A percentile compares a stretch with the other conserved stretches of the same genome.
These are phyloP conservation scores for mouse (Mus musculus) DNA, from an alignment of 2,113 vertebrate genomes.

Conservation along the genomic window DNA sequence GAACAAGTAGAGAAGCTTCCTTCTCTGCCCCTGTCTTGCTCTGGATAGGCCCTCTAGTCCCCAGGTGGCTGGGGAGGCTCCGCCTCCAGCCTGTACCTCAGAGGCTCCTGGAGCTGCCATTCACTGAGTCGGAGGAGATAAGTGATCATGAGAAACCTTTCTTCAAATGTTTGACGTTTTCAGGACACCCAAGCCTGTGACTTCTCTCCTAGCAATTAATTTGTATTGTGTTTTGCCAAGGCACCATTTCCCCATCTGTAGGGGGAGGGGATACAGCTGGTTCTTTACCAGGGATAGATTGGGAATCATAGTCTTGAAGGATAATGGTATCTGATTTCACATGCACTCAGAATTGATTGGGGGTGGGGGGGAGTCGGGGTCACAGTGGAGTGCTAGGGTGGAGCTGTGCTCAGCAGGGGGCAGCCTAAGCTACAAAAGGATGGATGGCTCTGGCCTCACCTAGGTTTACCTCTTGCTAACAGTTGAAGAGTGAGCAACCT, in stretches of 20 bases:
- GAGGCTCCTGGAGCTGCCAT: background rate
- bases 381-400: too few relatives aligned
- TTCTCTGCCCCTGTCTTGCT: background rate
- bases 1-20: background rate
- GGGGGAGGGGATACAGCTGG: background rate
- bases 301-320: background rate
- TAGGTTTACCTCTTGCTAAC: background rate
- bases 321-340: background rate
- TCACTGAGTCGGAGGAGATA: constrained; percentile 16
- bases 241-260: background rate
- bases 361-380: too few relatives aligned
- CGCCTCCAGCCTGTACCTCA: background rate
- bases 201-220: constrained; percentile 48
- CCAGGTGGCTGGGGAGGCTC: background rate
- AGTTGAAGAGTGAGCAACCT: background rate
- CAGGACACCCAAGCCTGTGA: constrained; percentile 48
- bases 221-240: constrained; percentile 55
- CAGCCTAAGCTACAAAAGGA: background rate
- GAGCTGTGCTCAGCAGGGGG: background rate
- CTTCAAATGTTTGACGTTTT: constrained; percentile 57
- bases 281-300: background rate
- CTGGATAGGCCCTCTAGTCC: background rate
- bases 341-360: too few relatives aligned
- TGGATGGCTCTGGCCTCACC: background rate
- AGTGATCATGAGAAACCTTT: background rate